Evolutionary conservation across 2,888 invertebrate genomes (phyloP).

Genomic region (Chamaedrilus cognettii): DNA sequence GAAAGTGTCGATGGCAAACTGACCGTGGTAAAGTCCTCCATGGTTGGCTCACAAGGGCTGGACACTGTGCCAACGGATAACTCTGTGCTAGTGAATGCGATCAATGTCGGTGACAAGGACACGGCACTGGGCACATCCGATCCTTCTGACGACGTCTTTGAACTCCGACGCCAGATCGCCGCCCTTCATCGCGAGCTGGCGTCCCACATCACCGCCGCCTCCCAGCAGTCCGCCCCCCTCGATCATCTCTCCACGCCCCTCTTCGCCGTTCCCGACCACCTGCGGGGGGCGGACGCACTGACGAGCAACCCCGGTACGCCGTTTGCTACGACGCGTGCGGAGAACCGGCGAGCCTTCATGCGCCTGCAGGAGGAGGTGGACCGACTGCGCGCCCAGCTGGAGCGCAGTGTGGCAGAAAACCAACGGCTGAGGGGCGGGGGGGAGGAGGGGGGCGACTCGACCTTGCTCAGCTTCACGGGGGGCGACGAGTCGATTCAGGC

Average conservation of each 20-base stretch:
- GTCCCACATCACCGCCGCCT: no score
- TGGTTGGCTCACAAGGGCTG: not conserved
- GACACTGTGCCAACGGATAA: no score
- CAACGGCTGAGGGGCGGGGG: not conserved
- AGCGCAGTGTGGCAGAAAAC: constrained; percentile 7
- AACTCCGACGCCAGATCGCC: not conserved
- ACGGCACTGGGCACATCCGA: not conserved
- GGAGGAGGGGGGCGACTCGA: not conserved
- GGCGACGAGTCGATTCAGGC: constrained; percentile 10
- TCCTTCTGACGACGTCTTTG: not conserved
- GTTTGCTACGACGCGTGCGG: not conserved
- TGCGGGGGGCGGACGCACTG: not conserved
- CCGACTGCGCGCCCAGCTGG: constrained; percentile 3
- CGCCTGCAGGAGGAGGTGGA: constrained; percentile 15
- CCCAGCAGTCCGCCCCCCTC: not conserved
- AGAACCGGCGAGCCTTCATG: not conserved
- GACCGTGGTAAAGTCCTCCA: not conserved
- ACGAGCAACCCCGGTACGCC: constrained; percentile 9
- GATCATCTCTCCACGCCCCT: not conserved
- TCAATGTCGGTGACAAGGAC: no score
- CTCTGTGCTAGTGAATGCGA: no score
- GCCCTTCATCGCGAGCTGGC: no score
- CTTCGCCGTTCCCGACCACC: not conserved
- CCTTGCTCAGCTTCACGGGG: not conserved
- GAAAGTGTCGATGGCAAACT: not conserved